phyloP scores from a whole-genome alignment of 2,888 invertebrate species.

The Campoletis raptor region DNA sequence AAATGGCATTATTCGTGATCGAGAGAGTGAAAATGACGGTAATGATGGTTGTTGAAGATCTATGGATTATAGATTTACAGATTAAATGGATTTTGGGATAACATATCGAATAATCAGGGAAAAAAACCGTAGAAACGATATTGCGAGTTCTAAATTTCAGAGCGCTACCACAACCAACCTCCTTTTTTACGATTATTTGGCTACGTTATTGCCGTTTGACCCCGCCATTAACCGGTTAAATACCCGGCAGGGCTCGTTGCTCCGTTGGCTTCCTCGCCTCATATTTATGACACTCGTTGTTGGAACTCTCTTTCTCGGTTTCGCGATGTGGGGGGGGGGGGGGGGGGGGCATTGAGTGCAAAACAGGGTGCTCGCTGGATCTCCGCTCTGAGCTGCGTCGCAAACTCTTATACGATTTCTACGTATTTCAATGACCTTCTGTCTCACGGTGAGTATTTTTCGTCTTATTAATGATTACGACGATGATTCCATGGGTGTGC shows the following conservation, averaged over 20 bases:
- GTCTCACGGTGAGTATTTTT: conserved; percentile 60
- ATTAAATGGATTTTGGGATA: not conserved
- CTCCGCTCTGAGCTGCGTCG: conserved; percentile 54
- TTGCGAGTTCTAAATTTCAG: conserved; percentile 49
- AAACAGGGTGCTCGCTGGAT: conserved; percentile 68
- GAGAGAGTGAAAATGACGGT: not conserved
- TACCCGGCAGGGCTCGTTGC: conserved; percentile 67
- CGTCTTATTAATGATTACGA: conserved; percentile 68
- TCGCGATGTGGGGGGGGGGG: conserved; percentile 68
- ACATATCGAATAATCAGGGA: conserved; percentile 15
- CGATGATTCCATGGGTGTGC: conserved; percentile 59
- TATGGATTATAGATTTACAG: not conserved
- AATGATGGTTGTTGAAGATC: not conserved
- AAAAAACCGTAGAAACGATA: conserved; percentile 36
- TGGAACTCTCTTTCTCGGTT: conserved; percentile 75
- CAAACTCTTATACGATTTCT: conserved; percentile 66
- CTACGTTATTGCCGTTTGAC: conserved; percentile 81
- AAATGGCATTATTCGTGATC: not conserved
- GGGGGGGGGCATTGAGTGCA: conserved; percentile 72
- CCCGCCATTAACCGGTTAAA: conserved; percentile 80
- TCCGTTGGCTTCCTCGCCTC: conserved; percentile 61
- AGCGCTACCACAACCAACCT: conserved; percentile 75
- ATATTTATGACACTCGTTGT: conserved; percentile 68
- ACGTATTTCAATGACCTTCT: conserved; percentile 54
- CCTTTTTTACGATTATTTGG: conserved; percentile 81